These are phyloP conservation scores for Athetis lepigone DNA, from an alignment of 2,888 invertebrate genomes.

Conservation along the genomic window DNA sequence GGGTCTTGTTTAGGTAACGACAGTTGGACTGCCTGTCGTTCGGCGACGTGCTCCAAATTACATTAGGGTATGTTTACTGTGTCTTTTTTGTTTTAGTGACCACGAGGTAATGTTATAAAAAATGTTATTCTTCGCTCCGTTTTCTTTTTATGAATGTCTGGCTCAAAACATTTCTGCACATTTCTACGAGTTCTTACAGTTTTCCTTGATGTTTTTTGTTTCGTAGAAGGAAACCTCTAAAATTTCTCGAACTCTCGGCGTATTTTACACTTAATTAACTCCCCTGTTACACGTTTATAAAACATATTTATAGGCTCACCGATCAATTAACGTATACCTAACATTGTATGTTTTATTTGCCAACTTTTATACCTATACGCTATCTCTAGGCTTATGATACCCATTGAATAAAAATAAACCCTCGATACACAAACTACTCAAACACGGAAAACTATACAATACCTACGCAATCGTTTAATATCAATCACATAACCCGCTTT, in stretches of 20 bases:
- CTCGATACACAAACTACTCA: not conserved
- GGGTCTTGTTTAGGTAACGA: conserved; percentile 49
- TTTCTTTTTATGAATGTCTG: conserved; percentile 2
- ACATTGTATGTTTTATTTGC: not conserved
- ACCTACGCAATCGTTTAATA: conserved; percentile 24
- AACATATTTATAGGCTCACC: not conserved
- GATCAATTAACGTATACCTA: not conserved
- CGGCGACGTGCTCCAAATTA: conserved; percentile 28
- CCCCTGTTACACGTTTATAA: not conserved
- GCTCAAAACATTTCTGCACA: conserved; percentile 22
- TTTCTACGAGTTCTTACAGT: conserved; percentile 35
- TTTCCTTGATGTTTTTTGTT: conserved; percentile 22
- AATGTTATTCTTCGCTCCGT: not conserved
- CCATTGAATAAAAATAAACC: not conserved
- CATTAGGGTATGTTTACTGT: conserved; percentile 14
- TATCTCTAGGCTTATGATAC: not conserved
- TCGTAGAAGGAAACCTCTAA: conserved; percentile 24
- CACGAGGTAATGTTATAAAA: conserved; percentile 5
- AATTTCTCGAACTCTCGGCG: conserved; percentile 5
- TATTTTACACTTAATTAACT: conserved; percentile 13
- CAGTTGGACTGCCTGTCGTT: conserved; percentile 35
- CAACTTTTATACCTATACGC: too few species aligned
- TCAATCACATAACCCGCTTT: conserved; percentile 31
- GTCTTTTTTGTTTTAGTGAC: conserved; percentile 7
- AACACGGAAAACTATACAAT: conserved; percentile 21